Evolutionary conservation across 2,113 vertebrate genomes (phyloP).

Genomic region (Tragelaphus scriptus): DNA sequence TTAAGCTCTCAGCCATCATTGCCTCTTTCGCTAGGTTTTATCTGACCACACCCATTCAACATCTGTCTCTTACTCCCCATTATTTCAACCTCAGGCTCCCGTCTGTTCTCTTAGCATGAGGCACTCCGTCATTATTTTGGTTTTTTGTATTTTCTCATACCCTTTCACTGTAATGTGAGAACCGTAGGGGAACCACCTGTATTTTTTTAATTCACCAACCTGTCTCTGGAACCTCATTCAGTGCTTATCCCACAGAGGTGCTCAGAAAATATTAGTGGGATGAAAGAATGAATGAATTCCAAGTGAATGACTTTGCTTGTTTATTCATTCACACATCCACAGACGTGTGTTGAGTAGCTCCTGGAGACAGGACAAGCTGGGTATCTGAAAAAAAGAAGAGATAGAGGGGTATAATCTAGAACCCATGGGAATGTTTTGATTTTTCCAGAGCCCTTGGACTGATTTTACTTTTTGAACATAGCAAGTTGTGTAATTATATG

Average conservation of each 20-base stretch:
- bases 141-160: not conserved
- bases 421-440: not conserved
- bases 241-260: not conserved
- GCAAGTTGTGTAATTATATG: slow-evolving; percentile 36
- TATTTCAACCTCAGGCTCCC: not conserved
- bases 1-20: not conserved
- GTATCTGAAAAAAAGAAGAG: not conserved
- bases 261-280: not conserved
- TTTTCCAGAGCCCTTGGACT: slow-evolving; percentile 14
- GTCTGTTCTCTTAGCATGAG: not conserved
- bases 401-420: not conserved
- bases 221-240: not conserved
- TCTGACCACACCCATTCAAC: too few species aligned
- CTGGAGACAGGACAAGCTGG: not conserved
- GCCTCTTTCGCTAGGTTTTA: not conserved
- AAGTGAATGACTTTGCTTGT: not conserved
- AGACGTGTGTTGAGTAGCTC: not conserved
- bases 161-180: not conserved
- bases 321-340: not conserved
- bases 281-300: not conserved
- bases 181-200: rapidly evolving
- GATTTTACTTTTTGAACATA: slow-evolving; percentile 7
- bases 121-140: not conserved
- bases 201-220: not conserved
- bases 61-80: not conserved